Percentiles rank a stretch among this genome's conserved stretches.
phyloP scores from a whole-genome alignment of 2,797 vertebrate genomes.

The Peromyscus aztecus region DNA sequence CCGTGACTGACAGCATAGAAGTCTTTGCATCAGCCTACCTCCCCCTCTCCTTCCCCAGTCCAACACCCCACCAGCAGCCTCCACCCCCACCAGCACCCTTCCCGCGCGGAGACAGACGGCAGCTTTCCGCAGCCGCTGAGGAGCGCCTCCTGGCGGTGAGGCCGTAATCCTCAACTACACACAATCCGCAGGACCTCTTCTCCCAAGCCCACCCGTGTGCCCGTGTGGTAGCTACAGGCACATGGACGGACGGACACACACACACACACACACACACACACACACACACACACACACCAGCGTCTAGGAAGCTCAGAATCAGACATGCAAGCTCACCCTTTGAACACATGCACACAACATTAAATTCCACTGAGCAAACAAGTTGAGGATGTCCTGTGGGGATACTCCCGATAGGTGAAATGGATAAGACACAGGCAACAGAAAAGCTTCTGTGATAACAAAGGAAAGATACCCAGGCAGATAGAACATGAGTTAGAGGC shows the following conservation, averaged over 20 bases:
- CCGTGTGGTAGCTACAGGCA: not conserved
- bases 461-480: not conserved
- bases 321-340: not conserved
- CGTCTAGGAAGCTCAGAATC: slow-evolving; percentile 11
- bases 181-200: slow-evolving; percentile 6
- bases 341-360: not conserved
- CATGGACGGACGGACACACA: not conserved
- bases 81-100: slow-evolving; percentile 38
- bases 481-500: not conserved
- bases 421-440: not conserved
- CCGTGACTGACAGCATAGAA: not conserved
- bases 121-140: slow-evolving; percentile 41
- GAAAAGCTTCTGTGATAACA: not conserved
- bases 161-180: slow-evolving; percentile 20
- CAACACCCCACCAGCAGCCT: not conserved
- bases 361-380: not conserved
- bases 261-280: not conserved
- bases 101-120: slow-evolving; percentile 53
- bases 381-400: not conserved
- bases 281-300: not conserved
- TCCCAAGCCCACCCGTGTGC: not conserved
- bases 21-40: not conserved
- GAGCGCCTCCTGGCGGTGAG: slow-evolving; percentile 81
- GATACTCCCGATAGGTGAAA: not conserved
- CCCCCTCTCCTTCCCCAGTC: not conserved